Conservation (phyloP, 2,888 invertebrate species). For the Drosophila neonasuta region DNA sequence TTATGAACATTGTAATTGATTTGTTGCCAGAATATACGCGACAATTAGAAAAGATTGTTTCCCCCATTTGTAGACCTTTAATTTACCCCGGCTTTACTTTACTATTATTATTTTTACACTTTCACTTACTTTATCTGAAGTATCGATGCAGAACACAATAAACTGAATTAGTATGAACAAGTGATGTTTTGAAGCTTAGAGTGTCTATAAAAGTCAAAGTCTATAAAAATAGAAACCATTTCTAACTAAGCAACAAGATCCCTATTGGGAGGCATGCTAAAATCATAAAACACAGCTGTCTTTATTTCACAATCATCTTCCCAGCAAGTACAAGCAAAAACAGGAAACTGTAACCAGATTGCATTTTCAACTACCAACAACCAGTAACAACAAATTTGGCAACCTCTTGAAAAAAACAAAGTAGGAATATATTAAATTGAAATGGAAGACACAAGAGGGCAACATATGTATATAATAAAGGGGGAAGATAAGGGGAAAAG, state of each 20-base stretch:
- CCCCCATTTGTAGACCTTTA: neutral
- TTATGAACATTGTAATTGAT: slow-evolving; percentile 14
- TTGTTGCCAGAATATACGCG: neutral
- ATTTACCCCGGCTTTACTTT: slow-evolving; percentile 10
- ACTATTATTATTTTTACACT: slow-evolving; percentile 60
- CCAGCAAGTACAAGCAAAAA: slow-evolving; percentile 6
- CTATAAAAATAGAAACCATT: neutral
- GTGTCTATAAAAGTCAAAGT: neutral
- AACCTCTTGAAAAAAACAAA: slow-evolving; percentile 12
- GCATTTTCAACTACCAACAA: neutral
- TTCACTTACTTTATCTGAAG: slow-evolving; percentile 72
- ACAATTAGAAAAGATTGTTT: slow-evolving; percentile 1
- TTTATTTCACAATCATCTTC: slow-evolving; percentile 30
- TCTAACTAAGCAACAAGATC: neutral
- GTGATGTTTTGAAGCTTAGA: neutral
- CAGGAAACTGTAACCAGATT: slow-evolving; percentile 21
- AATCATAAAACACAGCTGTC: slow-evolving; percentile 12
- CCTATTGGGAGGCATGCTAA: neutral
- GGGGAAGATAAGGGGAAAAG: neutral
- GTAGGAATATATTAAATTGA: slow-evolving; percentile 19
- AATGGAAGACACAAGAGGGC: slow-evolving; percentile 6
- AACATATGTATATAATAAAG: neutral
- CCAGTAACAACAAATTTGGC: slow-evolving; percentile 9
- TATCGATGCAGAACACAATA: slow-evolving; percentile 30
- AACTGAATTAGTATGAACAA: neutral